phyloP scores from a whole-genome alignment of 2,797 vertebrate species.

The Nyctibius grandis region DNA sequence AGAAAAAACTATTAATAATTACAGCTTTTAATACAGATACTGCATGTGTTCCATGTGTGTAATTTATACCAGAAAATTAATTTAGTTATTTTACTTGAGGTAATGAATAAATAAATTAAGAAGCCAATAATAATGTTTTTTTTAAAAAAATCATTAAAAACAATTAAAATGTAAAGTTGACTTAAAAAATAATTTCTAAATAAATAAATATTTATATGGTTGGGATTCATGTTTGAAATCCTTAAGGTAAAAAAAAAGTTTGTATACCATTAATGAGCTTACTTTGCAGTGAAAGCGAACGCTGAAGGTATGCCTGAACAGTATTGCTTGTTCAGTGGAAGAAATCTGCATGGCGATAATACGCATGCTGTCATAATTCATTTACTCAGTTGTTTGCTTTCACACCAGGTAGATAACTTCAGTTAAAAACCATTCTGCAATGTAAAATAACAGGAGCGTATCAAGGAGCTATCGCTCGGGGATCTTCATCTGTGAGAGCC shows the following conservation, averaged over 20 bases:
- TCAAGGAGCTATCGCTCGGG: background rate
- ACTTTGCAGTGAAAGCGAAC: background rate
- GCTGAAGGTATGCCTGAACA: background rate
- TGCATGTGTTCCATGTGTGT: background rate
- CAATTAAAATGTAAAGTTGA: background rate
- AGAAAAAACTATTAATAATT: background rate
- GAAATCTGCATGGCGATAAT: background rate
- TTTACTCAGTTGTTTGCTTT: background rate
- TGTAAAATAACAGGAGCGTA: background rate
- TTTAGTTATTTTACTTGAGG: background rate
- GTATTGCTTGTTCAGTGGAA: background rate
- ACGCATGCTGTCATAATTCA: background rate
- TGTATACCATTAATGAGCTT: background rate
- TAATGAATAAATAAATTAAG: background rate
- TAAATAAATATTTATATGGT: background rate
- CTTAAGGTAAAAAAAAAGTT: background rate
- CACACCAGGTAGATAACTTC: background rate
- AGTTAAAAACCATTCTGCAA: background rate
- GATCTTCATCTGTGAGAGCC: background rate
- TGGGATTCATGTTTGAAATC: background rate
- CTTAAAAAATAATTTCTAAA: background rate
- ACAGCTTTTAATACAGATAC: background rate
- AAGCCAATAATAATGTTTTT: background rate
- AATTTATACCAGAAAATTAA: background rate
- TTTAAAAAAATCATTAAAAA: background rate